Evolutionary conservation across 2,797 vertebrate species (phyloP), one percentile per base, ranked within the genome.

Genomic region (Notolabrus celidotus): DNA sequence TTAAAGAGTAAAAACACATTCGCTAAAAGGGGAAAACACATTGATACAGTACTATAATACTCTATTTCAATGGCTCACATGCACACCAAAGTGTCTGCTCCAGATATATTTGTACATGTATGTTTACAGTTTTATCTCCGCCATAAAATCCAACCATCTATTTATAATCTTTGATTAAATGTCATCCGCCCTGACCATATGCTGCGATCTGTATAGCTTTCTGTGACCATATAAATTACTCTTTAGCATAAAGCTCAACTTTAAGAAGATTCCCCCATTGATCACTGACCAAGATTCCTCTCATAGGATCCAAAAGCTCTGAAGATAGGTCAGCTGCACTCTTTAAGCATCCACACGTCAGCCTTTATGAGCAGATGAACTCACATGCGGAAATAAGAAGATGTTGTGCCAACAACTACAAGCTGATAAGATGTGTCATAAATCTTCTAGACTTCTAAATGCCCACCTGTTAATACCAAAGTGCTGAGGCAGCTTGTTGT

Each of bases 41-140:
- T 69, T 16, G 59, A 86, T 79, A 88, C 77, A 84, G 82, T 74
- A 76, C 77, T 72, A 74, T 46, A 78, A 36, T 65, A 58, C 45
- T 77, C 76, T 67, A 71, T 64, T 76, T 85, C 50, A 82, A 82
- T 79, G 79, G 72, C 78, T 80, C 65, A 82, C 83, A 86, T 88
- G 85, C 85, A 90, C 83, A 83, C 20, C 73, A 56, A 82, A 73
- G 56, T 79, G 68, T 80, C 42, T 67, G 77, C 29, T 69, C 1
- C 5, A 77, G 60, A 79, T 82, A 77, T 79, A 77, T 71, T 60
- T 72, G 31, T 80, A 75, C 81, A 86, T 83, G 61, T 74, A 57
- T 62, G 57, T 71, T 79, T 79, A 78, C 39, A 77, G 55, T 75
- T 71, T 64, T 68, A 76, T 80, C 50, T 60, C 52, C 46, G 59